Percentiles rank a stretch among this genome's conserved stretches.
Evolutionary conservation across 2,113 vertebrate genomes (phyloP).

Genomic region (Vulpes lagopus): DNA sequence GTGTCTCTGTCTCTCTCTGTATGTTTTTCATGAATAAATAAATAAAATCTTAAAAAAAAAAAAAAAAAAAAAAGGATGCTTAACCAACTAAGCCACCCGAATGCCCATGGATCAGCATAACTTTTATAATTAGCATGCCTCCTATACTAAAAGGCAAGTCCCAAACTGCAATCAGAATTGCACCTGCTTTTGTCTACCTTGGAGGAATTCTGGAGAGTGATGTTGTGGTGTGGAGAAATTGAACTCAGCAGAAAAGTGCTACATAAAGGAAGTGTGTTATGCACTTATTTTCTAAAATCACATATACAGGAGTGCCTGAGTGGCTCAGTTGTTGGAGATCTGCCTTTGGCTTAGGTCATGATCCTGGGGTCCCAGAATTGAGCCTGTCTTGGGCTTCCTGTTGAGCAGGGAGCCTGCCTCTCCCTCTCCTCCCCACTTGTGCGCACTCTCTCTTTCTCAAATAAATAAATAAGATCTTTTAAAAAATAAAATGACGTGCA

Average conservation of each 20-base stretch:
- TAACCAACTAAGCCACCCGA: not conserved
- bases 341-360: too few relatives aligned
- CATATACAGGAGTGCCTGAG: not conserved
- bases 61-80: not conserved
- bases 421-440: too few relatives aligned
- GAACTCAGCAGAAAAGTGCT: not conserved
- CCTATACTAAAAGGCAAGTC: slow-evolving; percentile 46
- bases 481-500: too few relatives aligned
- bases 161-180: not conserved
- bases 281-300: slow-evolving; percentile 29
- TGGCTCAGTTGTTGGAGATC: too few relatives aligned
- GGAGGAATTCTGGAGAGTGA: slow-evolving; percentile 38
- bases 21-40: too few relatives aligned
- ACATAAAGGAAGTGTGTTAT: not conserved
- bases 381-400: too few relatives aligned
- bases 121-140: slow-evolving; percentile 5
- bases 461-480: too few relatives aligned
- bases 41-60: too few relatives aligned
- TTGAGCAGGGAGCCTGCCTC: too few relatives aligned
- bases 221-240: not conserved
- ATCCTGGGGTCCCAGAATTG: too few relatives aligned
- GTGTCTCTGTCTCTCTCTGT: too few relatives aligned
- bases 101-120: not conserved
- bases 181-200: not conserved
- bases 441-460: too few relatives aligned